phyloP scores from a whole-genome alignment of 1,140 invertebrate genomes.

The Neodiprion fabricii region DNA sequence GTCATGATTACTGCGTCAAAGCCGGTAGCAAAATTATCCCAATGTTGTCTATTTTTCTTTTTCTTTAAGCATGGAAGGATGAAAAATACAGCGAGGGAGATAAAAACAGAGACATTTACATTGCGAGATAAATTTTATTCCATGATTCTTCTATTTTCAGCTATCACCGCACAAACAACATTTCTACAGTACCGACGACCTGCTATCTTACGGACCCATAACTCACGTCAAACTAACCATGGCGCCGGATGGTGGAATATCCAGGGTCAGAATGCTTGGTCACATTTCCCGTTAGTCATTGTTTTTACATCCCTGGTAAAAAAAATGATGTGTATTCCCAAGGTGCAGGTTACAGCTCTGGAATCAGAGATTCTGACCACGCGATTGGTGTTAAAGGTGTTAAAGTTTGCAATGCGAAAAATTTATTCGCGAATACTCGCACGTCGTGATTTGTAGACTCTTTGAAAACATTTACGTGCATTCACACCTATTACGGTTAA shows the following conservation, averaged over 20 bases:
- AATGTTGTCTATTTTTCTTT: too few relatives aligned
- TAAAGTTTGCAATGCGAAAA: too few relatives aligned
- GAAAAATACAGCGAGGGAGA: not conserved
- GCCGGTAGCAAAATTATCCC: not conserved
- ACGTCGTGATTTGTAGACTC: too few relatives aligned
- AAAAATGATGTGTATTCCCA: too few relatives aligned
- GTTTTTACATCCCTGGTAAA: too few relatives aligned
- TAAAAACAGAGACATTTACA: not conserved
- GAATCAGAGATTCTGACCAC: too few relatives aligned
- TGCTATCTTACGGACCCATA: slow-evolving; percentile 40
- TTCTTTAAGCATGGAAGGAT: too few relatives aligned
- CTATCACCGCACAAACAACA: slow-evolving; percentile 61
- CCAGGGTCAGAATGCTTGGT: slow-evolving; percentile 61
- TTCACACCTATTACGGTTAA: too few relatives aligned
- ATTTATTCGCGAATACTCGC: too few relatives aligned
- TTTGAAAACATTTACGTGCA: too few relatives aligned
- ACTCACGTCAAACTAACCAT: slow-evolving; percentile 68
- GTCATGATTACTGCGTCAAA: not conserved
- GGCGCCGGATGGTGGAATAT: slow-evolving; percentile 72
- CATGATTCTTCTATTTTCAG: slow-evolving; percentile 49
- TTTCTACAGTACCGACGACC: slow-evolving; percentile 49
- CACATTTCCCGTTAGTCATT: not conserved
- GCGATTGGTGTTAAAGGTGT: too few relatives aligned
- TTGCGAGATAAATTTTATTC: slow-evolving; percentile 11
- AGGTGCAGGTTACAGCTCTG: too few relatives aligned